Evolutionary conservation across 2,888 invertebrate species (phyloP), one percentile per base, ranked within the genome.

Genomic region (Sarcophaga rosellei): DNA sequence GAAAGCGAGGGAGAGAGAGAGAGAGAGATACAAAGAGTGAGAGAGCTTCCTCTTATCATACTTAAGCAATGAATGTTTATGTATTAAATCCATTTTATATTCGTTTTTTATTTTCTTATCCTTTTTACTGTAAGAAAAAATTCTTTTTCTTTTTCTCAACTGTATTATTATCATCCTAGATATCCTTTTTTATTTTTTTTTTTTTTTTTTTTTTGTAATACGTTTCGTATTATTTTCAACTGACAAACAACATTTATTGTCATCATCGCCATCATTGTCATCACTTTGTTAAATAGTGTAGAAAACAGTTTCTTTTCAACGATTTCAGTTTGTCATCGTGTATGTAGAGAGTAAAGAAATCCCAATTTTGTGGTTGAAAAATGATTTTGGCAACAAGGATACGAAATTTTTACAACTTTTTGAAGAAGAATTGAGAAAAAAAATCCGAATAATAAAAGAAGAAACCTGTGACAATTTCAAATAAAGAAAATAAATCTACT

Each of bases 161-260:
- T 35, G 10, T 35, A 35, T 2, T 8, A 1, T 35, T 35, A 35
- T 35, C 35, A 35, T 35, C 8, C 35, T 35, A 35, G 35, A 35
- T 35, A 35, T 35, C 35, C 35, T 57, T 63, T 21, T 77, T 59
- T 72, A 65, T 65, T 82, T 81, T 25, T 17, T 59, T 21, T 61
- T 74, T 23, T 10, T 35, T 82, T 81, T 25, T 17, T 59, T 21
- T 61, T 74, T 23, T 10, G 21, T 21, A 12, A n/a, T 45, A 35
- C 10, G 23, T 68, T 47, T 25, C 23, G 10, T 15, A 21, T 21
- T 25, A 23, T 45, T 17, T 21, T 62, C 6, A 23, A 44, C 44
- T 69, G 72, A 83, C 73, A 83, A 83, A 83, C 57, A 82, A 82
- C 61, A 61, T 53, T 17, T 15, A 53, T 65, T 72, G 65, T 81